Conservation (phyloP, 2,113 vertebrate species). For the Sterrhoptilus dennistouni region DNA sequence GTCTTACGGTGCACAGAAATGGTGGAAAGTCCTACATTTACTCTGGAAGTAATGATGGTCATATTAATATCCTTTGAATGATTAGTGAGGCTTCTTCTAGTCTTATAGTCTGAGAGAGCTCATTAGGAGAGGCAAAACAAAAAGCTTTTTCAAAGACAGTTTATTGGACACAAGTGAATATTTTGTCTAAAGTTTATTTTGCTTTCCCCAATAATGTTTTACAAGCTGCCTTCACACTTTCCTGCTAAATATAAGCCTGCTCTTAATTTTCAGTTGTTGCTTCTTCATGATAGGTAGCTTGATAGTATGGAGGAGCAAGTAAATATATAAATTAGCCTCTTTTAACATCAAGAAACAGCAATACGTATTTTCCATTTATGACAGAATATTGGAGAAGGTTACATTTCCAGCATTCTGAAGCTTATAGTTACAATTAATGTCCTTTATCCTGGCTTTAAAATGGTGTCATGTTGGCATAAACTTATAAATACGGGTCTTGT, state of each 20-base stretch:
- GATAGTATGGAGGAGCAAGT: background rate
- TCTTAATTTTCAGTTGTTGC: background rate
- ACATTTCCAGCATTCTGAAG: background rate
- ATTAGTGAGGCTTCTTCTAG: background rate
- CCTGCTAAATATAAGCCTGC: background rate
- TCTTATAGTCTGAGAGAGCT: background rate
- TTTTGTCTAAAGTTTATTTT: background rate
- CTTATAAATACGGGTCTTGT: background rate
- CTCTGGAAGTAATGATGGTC: conserved; percentile 93
- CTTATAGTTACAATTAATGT: background rate
- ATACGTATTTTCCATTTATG: background rate
- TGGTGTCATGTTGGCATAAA: background rate
- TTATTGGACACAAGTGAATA: background rate
- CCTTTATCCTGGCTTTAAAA: background rate
- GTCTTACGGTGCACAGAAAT: conserved; percentile 85
- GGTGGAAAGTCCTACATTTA: conserved; percentile 86
- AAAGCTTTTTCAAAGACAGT: background rate
- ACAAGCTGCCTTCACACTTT: background rate
- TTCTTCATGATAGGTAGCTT: background rate
- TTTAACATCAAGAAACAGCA: background rate
- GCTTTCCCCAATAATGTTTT: background rate
- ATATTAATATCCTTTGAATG: conserved; percentile 95
- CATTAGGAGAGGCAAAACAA: background rate
- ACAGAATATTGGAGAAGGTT: background rate
- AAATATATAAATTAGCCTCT: background rate